phyloP scores from a whole-genome alignment of 2,888 invertebrate species.

The Choreutis nemorana region DNA sequence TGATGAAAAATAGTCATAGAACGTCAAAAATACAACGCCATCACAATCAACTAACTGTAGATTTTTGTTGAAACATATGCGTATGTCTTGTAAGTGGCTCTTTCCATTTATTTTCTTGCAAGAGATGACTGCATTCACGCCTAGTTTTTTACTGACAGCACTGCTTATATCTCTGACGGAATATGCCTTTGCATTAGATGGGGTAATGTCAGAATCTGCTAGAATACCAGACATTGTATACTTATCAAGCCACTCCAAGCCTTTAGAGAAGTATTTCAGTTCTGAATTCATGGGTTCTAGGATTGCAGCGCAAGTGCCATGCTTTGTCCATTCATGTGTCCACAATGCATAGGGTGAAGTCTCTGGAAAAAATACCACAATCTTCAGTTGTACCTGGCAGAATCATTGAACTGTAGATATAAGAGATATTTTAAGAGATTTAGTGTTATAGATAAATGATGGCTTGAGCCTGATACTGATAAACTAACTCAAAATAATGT shows the following conservation, averaged over 20 bases:
- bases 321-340: constrained; percentile 85
- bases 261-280: constrained; percentile 73
- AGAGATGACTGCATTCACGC: constrained; percentile 69
- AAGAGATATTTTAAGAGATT: too few species aligned
- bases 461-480: too few species aligned
- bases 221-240: constrained; percentile 71
- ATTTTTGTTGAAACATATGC: constrained; percentile 76
- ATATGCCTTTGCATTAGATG: constrained; percentile 22
- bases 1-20: too few species aligned
- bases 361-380: constrained; percentile 29
- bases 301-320: constrained; percentile 78
- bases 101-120: constrained; percentile 69
- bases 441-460: too few species aligned
- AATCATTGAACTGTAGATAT: too few species aligned
- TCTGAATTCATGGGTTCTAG: constrained; percentile 67
- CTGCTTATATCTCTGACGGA: constrained; percentile 21
- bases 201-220: constrained; percentile 60
- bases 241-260: constrained; percentile 65
- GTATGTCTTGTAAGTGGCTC: constrained; percentile 72
- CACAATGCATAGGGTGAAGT: constrained; percentile 67
- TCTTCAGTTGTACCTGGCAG: too few species aligned
- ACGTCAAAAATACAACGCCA: constrained; percentile 35
- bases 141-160: constrained; percentile 57
- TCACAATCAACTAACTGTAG: constrained; percentile 73
- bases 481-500: too few species aligned